These are phyloP conservation scores for Esox masquinongy DNA, from an alignment of 2,797 vertebrate genomes.

Conservation along the genomic window DNA sequence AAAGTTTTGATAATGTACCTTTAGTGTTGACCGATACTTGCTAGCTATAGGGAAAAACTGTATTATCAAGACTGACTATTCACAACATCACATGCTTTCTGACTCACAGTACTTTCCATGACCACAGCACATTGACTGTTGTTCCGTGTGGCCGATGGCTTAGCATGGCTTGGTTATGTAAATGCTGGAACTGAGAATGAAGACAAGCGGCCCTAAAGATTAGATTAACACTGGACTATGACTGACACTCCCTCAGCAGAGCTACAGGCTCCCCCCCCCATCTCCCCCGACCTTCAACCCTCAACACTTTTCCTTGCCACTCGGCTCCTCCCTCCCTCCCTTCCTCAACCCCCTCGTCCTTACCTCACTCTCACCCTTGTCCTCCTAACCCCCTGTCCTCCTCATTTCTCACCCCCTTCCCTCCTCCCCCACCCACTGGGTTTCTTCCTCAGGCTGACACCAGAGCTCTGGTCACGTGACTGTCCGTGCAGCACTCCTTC, in stretches of 20 bases:
- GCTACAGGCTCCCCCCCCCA: conserved; percentile 4
- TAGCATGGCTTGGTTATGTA: neutral
- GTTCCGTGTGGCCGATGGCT: neutral
- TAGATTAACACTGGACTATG: conserved; percentile 1
- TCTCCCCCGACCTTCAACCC: conserved; percentile 15
- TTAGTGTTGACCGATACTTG: no score
- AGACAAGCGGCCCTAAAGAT: neutral
- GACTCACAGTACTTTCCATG: neutral
- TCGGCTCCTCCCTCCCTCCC: neutral
- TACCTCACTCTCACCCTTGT: conserved; percentile 7
- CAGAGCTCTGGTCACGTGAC: conserved; percentile 18
- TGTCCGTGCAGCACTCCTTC: conserved; percentile 14
- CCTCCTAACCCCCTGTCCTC: conserved; percentile 23
- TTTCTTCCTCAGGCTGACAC: neutral
- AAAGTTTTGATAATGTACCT: no score
- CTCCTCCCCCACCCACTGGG: neutral
- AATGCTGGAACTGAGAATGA: neutral
- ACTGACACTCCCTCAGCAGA: conserved; percentile 4
- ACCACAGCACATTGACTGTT: neutral
- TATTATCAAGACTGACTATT: neutral
- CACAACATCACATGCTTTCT: neutral
- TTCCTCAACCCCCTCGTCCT: neutral
- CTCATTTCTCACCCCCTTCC: conserved; percentile 7
- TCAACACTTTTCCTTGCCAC: neutral
- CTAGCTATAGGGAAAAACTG: no score